These are phyloP conservation scores for Alloscopus bannaensis DNA, from an alignment of 2,888 invertebrate species.

Conservation along the genomic window DNA sequence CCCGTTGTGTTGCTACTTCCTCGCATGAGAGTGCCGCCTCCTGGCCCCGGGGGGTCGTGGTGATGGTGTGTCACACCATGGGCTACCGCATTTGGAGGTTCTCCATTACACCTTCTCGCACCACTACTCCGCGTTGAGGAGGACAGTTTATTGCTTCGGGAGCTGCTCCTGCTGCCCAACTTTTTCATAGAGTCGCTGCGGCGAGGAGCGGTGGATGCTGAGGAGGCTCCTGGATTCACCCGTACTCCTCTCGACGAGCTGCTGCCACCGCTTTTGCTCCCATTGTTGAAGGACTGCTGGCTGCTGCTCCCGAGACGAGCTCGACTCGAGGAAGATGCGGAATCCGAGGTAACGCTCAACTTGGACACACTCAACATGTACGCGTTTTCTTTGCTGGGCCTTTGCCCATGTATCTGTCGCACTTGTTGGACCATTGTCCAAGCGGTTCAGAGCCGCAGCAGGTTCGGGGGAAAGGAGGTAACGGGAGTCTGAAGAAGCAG, in stretches of 20 bases:
- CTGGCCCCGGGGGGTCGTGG: constrained; percentile 9
- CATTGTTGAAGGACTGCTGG: background rate
- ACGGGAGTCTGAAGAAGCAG: constrained; percentile 16
- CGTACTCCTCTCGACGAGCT: constrained; percentile 25
- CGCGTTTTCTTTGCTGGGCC: constrained; percentile 6
- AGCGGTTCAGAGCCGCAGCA: background rate
- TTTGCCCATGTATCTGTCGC: constrained; percentile 3
- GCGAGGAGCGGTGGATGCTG: background rate
- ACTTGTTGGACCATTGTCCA: background rate
- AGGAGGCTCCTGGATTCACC: background rate
- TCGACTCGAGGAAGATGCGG: constrained; percentile 28
- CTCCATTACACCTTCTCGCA: constrained; percentile 8
- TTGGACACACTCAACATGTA: constrained; percentile 32
- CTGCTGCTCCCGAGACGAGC: background rate
- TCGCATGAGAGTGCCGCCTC: background rate
- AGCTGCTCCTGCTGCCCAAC: constrained; percentile 25
- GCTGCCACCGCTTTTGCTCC: too few relatives aligned
- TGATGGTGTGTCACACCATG: constrained; percentile 37
- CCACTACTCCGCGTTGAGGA: constrained; percentile 15
- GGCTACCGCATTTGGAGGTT: background rate
- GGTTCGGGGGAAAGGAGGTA: constrained; percentile 33
- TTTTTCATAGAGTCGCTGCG: constrained; percentile 11
- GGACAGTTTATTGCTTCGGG: constrained; percentile 10
- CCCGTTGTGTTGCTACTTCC: constrained; percentile 3
- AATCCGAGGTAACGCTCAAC: constrained; percentile 11